Conservation (phyloP, 2,113 vertebrate species). For the Cervus canadensis region DNA sequence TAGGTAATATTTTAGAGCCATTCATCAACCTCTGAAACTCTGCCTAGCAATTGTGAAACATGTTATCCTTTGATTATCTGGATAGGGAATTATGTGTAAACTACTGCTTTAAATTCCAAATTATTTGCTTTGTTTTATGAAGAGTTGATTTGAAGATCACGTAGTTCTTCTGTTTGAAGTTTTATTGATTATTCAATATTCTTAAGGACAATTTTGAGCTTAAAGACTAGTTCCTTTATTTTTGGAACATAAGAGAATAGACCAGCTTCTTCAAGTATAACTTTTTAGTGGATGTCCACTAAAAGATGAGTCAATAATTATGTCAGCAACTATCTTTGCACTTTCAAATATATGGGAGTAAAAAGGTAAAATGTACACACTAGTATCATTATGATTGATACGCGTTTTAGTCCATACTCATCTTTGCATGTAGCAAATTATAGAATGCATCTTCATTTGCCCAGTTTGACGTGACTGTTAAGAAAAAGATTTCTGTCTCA, state of each 20-base stretch:
- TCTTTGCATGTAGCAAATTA: neutral
- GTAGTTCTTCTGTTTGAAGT: slow-evolving; percentile 13
- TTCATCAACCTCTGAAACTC: neutral
- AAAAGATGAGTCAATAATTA: neutral
- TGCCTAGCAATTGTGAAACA: neutral
- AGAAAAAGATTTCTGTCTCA: neutral
- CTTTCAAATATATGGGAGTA: neutral
- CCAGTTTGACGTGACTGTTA: neutral
- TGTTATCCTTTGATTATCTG: neutral
- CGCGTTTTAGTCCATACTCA: neutral
- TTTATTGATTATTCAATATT: slow-evolving; percentile 34
- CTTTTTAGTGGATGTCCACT: neutral
- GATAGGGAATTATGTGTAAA: slow-evolving; percentile 10
- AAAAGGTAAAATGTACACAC: neutral
- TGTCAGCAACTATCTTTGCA: slow-evolving; percentile 11
- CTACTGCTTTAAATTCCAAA: neutral
- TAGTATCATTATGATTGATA: slow-evolving; percentile 26
- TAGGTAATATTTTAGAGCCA: neutral
- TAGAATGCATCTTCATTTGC: slow-evolving; percentile 32
- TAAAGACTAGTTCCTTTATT: neutral
- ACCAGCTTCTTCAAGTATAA: neutral
- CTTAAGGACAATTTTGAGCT: slow-evolving; percentile 9
- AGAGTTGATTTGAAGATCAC: slow-evolving; percentile 9
- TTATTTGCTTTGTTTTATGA: slow-evolving; percentile 15
- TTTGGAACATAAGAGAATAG: neutral